These are phyloP conservation scores for Euschistus heros DNA, from an alignment of 1,140 invertebrate genomes.

Conservation along the genomic window DNA sequence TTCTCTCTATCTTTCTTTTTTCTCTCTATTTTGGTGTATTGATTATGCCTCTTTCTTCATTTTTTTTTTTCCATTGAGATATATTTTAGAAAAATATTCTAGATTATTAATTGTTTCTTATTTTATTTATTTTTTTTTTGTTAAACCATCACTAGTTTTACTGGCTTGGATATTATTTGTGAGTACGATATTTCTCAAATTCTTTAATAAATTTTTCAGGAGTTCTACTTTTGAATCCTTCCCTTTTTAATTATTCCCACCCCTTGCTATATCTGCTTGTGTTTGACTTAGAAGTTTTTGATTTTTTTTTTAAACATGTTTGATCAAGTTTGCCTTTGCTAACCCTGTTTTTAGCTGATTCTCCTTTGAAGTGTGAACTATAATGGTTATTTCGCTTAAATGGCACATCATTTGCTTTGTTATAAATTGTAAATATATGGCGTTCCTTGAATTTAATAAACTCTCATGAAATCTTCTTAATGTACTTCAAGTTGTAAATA, in stretches of 20 bases:
- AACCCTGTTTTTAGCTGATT: too few relatives aligned
- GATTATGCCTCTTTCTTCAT: too few relatives aligned
- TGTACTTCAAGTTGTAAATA: conserved; percentile 5
- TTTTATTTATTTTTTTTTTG: not conserved
- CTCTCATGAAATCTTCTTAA: conserved; percentile 12
- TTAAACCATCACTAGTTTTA: conserved; percentile 1
- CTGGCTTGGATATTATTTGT: conserved; percentile 10
- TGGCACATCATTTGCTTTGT: not conserved
- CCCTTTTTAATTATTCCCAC: not conserved
- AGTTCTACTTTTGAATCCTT: conserved; percentile 20
- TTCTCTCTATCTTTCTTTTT: conserved; percentile 1
- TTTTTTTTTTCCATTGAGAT: too few relatives aligned
- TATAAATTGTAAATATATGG: conserved; percentile 10
- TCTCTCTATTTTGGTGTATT: too few relatives aligned
- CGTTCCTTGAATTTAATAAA: conserved; percentile 11
- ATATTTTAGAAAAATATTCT: too few relatives aligned
- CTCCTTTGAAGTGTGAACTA: too few relatives aligned
- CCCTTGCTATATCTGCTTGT: conserved; percentile 19
- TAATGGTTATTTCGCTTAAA: too few relatives aligned
- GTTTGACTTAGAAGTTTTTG: not conserved
- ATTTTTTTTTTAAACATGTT: too few relatives aligned
- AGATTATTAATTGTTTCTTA: too few relatives aligned
- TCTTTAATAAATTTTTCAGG: conserved; percentile 7
- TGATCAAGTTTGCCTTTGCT: too few relatives aligned
- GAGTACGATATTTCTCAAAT: conserved; percentile 21